phyloP scores from a whole-genome alignment of 2,888 invertebrate genomes.

The Eupithecia insigniata region DNA sequence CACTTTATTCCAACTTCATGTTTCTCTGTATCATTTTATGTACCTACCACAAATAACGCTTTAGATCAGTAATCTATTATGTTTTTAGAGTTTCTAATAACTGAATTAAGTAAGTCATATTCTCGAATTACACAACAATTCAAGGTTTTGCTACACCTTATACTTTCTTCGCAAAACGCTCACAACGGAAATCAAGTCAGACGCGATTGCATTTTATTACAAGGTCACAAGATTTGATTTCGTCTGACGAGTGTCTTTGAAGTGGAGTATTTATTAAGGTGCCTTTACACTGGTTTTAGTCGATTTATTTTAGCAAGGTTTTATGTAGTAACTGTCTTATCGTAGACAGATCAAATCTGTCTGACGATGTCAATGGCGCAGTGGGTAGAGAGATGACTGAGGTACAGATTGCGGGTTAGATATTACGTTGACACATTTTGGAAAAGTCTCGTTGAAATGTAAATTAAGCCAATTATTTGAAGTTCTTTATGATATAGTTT shows the following conservation, averaged over 20 bases:
- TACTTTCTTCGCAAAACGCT: slow-evolving; percentile 11
- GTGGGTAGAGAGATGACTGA: background rate
- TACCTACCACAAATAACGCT: too few relatives aligned
- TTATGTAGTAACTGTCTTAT: background rate
- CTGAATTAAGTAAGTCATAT: too few relatives aligned
- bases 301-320: too few relatives aligned
- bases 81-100: too few relatives aligned
- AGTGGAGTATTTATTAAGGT: slow-evolving; percentile 16
- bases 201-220: slow-evolving; percentile 27
- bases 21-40: too few relatives aligned
- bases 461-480: too few relatives aligned
- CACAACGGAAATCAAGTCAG: slow-evolving; percentile 21
- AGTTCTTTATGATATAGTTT: too few relatives aligned
- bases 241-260: slow-evolving; percentile 30
- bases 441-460: background rate
- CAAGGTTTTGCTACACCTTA: background rate
- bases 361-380: background rate
- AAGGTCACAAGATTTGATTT: slow-evolving; percentile 27
- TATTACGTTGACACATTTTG: background rate
- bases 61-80: too few relatives aligned
- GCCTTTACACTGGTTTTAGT: background rate
- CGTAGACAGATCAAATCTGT: background rate
- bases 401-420: background rate
- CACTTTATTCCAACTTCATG: background rate
- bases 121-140: too few relatives aligned